Evolutionary conservation across 2,888 invertebrate species (phyloP).

Genomic region (Kuschelorhynchus macadamiae): DNA sequence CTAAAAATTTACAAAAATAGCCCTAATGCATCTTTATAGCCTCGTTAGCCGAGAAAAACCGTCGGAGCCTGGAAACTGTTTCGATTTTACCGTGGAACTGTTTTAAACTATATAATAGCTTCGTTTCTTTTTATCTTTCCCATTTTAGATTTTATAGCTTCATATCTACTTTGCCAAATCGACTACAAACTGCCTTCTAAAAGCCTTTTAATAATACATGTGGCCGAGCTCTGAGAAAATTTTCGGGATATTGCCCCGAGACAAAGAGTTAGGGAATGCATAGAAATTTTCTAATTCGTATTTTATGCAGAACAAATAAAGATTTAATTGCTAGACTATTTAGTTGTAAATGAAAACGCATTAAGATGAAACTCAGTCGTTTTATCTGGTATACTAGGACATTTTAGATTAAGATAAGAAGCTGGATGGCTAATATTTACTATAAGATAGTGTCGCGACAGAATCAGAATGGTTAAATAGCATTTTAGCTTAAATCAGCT

Average conservation of each 20-base stretch:
- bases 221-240: constrained; percentile 38
- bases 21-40: constrained; percentile 62
- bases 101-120: constrained; percentile 48
- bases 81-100: constrained; percentile 47
- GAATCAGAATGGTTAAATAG: too few species aligned
- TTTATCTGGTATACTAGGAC: too few species aligned
- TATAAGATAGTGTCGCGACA: too few species aligned
- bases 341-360: neutral
- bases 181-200: constrained; percentile 48
- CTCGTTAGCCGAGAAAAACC: constrained; percentile 36
- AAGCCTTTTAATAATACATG: constrained; percentile 49
- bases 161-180: constrained; percentile 50
- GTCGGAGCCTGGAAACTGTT: constrained; percentile 27
- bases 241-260: constrained; percentile 31
- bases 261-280: constrained; percentile 22
- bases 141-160: constrained; percentile 48
- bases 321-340: constrained; percentile 14
- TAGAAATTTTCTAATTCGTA: constrained; percentile 23
- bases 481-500: too few species aligned
- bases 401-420: too few species aligned
- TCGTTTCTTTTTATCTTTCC: constrained; percentile 48
- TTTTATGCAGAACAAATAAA: constrained; percentile 20
- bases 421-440: too few species aligned
- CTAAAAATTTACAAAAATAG: constrained; percentile 62
- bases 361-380: neutral